Evolutionary conservation across 2,113 vertebrate genomes (phyloP), one percentile per base, ranked within the genome.

Genomic region (Brachionichthys hirsutus): DNA sequence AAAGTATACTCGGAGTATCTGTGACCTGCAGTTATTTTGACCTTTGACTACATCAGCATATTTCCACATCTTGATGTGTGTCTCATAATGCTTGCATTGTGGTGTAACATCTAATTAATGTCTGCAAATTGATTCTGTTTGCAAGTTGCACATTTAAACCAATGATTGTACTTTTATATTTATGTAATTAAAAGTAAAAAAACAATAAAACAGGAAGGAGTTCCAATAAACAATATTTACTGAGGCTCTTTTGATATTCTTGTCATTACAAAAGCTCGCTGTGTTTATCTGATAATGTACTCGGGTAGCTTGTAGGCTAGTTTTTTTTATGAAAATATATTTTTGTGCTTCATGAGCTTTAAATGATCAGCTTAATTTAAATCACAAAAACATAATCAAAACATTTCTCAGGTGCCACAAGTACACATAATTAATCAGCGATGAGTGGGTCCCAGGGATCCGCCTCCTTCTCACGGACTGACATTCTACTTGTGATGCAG

Each of bases 91-190:
- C 83, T 88, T 91, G 90, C 82, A 85, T 88, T 51, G 72, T 89
- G 80, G 66, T 87, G 62, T 81, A 80, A 77, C 76, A 85, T 85
- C 72, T 65, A 84, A 70, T 87, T 84, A 81, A 80, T 90, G 86
- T 89, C 88, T 90, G 87, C 82, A 90, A 88, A 87, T 82, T 36
- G 57, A 70, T 86, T 85, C 52, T 87, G 85, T 88, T 89, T 91
- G 87, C 89, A 88, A 90, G 88, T 90, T 91, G 90, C 91, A 92
- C 88, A 90, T 92, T 91, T 92, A 89, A 91, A 90, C 84, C 68
- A 82, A 90, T 88, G 89, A 92, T 90, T 92, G 90, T 92, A 91
- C 86, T 91, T 92, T 92, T 92, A 85, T 91, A 92, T 89, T 91
- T 88, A 87, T 89, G 83, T 85, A 86, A 85, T 77, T 87, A 80